Evolutionary conservation across 2,113 vertebrate species (phyloP).

Genomic region (Oceanites oceanicus): DNA sequence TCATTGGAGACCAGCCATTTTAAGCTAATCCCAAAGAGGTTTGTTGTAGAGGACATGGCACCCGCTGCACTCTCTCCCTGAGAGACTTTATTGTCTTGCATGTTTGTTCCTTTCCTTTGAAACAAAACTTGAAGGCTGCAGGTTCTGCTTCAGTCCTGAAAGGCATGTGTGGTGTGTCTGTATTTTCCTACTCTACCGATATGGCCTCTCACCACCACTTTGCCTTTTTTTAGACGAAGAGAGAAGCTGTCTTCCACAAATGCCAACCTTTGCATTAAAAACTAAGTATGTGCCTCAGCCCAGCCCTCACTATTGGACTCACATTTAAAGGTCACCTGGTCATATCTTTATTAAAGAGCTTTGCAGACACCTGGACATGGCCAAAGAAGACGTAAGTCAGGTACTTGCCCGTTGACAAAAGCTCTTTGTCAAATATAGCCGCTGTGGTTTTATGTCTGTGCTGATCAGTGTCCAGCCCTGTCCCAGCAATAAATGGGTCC

Average conservation of each 20-base stretch:
- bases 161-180: background rate
- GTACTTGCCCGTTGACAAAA: background rate
- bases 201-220: background rate
- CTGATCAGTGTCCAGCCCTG: background rate
- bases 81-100: background rate
- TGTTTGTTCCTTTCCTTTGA: constrained; percentile 27
- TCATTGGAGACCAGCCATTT: background rate
- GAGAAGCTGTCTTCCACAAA: background rate
- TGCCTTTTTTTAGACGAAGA: background rate
- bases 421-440: background rate
- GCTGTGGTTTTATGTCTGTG: background rate
- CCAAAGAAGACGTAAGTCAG: background rate
- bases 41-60: background rate
- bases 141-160: background rate
- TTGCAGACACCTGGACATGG: background rate
- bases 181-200: background rate
- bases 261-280: background rate
- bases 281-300: background rate
- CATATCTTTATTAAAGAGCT: background rate
- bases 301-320: background rate
- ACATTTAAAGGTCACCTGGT: background rate
- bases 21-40: background rate
- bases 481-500: background rate
- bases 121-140: background rate
- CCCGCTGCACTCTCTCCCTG: background rate